Evolutionary conservation across 2,113 vertebrate species (phyloP).

Genomic region (Pelobates fuscus): DNA sequence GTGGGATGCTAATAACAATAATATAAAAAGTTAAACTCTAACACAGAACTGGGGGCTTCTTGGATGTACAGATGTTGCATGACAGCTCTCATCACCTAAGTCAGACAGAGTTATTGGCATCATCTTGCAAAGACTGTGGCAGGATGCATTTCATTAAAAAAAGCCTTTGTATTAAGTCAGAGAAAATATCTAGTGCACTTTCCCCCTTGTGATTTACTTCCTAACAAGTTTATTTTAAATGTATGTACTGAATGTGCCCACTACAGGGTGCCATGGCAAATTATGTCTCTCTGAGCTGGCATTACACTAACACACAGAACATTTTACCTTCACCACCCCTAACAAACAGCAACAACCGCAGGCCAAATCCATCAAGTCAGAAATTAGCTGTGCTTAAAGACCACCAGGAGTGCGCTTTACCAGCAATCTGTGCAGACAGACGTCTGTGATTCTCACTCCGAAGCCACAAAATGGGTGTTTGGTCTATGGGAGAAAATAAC

Average conservation of each 20-base stretch:
- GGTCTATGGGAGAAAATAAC: not conserved
- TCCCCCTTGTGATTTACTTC: not conserved
- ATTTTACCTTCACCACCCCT: conserved; percentile 11
- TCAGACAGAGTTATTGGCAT: no score
- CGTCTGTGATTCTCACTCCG: not conserved
- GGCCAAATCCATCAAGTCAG: not conserved
- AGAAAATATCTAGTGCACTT: not conserved
- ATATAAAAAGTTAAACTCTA: no score
- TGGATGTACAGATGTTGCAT: no score
- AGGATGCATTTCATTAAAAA: no score
- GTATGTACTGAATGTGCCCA: not conserved
- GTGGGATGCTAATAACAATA: no score
- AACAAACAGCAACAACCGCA: conserved; percentile 9
- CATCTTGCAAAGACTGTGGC: no score
- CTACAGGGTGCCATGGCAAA: not conserved
- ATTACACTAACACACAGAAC: not conserved
- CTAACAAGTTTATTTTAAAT: conserved; percentile 1
- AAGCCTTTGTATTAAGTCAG: no score
- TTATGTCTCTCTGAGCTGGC: conserved; percentile 4
- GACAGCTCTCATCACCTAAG: no score
- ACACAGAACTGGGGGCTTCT: no score
- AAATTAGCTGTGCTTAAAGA: conserved; percentile 16
- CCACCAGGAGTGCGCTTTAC: conserved; percentile 6
- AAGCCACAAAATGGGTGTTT: not conserved
- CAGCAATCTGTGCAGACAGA: conserved; percentile 1